Conservation (phyloP, 2,797 vertebrate species). For the Ctenopoma kingsleyae region DNA sequence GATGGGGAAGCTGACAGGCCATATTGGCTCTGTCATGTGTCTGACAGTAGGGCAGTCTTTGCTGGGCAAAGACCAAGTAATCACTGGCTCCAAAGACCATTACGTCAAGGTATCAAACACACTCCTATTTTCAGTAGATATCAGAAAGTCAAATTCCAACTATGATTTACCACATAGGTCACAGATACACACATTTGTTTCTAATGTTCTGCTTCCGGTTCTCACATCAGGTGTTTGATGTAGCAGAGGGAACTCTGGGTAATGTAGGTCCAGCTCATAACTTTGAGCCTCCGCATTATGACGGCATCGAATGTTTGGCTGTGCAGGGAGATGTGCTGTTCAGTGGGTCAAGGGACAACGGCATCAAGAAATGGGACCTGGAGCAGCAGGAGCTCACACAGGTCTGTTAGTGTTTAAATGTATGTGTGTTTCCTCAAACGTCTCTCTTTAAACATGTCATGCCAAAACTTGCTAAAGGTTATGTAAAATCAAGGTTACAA, state of each 20-base stretch:
- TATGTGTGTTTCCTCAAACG: not conserved
- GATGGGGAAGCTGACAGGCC: constrained; percentile 92
- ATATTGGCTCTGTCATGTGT: constrained; percentile 98
- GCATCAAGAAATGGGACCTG: constrained; percentile 98
- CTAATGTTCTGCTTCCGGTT: not conserved
- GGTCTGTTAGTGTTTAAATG: constrained; percentile 77
- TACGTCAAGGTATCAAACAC: constrained; percentile 90
- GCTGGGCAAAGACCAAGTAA: constrained; percentile 93
- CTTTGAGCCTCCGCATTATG: constrained; percentile 98
- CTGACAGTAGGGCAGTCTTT: constrained; percentile 92
- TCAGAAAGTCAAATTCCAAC: not conserved
- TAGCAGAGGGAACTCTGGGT: constrained; percentile 90
- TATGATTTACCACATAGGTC: not conserved
- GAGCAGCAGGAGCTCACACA: constrained; percentile 95
- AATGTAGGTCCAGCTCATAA: constrained; percentile 95
- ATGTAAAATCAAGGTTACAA: constrained; percentile 1
- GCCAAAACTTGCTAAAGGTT: not conserved
- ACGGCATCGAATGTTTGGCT: constrained; percentile 96
- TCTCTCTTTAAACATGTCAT: constrained; percentile 3
- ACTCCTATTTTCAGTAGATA: not conserved
- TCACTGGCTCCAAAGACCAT: constrained; percentile 98
- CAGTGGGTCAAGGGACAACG: constrained; percentile 96
- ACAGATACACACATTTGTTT: not conserved
- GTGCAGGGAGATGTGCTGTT: constrained; percentile 93
- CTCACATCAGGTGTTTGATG: constrained; percentile 90